Evolutionary conservation across 2,797 vertebrate genomes (phyloP).

Genomic region (Bovichtus diacanthus): DNA sequence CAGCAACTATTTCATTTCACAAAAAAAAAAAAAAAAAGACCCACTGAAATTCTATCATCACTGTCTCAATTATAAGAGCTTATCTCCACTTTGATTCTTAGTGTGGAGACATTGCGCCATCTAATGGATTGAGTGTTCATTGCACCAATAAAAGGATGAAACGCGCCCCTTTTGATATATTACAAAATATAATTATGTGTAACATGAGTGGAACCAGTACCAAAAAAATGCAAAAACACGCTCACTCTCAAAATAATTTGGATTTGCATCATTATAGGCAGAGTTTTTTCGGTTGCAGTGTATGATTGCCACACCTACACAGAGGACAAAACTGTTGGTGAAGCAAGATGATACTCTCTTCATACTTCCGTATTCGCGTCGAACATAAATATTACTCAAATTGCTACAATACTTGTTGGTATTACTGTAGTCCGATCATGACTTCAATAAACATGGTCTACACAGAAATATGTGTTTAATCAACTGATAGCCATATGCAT

Average conservation of each 20-base stretch:
- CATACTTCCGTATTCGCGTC: constrained; percentile 36
- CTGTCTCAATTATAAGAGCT: not conserved
- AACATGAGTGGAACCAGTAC: not conserved
- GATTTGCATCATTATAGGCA: rapidly evolving
- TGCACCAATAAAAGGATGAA: constrained; percentile 6
- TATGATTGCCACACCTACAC: constrained; percentile 29
- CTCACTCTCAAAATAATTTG: not conserved
- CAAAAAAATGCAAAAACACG: too few relatives aligned
- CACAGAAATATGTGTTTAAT: rapidly evolving
- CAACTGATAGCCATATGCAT: rapidly evolving
- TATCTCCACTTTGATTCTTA: not conserved
- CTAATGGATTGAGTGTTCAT: constrained; percentile 47
- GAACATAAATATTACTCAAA: rapidly evolving
- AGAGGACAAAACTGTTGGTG: not conserved
- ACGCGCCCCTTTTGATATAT: not conserved
- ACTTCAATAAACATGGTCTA: rapidly evolving
- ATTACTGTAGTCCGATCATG: too few relatives aligned
- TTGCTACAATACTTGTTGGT: too few relatives aligned
- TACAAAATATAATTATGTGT: not conserved
- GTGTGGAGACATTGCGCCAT: constrained; percentile 58
- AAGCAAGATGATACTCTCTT: rapidly evolving
- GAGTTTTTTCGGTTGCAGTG: not conserved
- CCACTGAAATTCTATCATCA: not conserved
- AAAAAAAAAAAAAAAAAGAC: not conserved
- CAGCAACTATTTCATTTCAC: constrained; percentile 5